A percentile compares a stretch with the other conserved stretches of the same genome.
These are phyloP conservation scores for Oegoconia quadripuncta DNA, from an alignment of 2,888 invertebrate species.

Conservation along the genomic window DNA sequence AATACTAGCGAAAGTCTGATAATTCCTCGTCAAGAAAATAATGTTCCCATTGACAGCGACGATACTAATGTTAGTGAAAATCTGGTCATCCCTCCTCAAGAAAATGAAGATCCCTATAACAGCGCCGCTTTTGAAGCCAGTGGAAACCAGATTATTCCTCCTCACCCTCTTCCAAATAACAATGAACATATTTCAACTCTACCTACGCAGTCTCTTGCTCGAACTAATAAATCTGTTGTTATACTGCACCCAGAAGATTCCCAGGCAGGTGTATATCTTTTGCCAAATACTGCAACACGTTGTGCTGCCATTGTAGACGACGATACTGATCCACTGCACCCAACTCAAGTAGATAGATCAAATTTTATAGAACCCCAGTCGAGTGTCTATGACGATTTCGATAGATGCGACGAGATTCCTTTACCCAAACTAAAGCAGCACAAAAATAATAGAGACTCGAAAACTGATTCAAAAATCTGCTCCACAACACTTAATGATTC, in stretches of 20 bases:
- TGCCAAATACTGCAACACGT: slow-evolving; percentile 8
- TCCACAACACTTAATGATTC: slow-evolving; percentile 11
- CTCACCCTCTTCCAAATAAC: not conserved
- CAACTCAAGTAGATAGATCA: slow-evolving; percentile 5
- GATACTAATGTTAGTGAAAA: slow-evolving; percentile 12
- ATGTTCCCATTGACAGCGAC: slow-evolving; percentile 3
- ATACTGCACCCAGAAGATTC: slow-evolving; percentile 7
- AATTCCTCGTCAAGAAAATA: slow-evolving; percentile 5
- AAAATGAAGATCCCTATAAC: slow-evolving; percentile 7
- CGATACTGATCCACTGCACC: not conserved
- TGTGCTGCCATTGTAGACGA: too few species aligned
- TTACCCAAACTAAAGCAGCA: slow-evolving; percentile 4
- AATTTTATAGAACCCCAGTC: too few species aligned
- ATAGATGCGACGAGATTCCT: slow-evolving; percentile 6
- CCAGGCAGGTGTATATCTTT: slow-evolving; percentile 4
- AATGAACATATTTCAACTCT: not conserved
- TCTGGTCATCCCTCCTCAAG: slow-evolving; percentile 7
- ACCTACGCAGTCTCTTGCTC: too few species aligned
- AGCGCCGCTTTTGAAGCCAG: slow-evolving; percentile 10
- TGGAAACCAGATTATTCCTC: not conserved
- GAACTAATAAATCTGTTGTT: slow-evolving; percentile 2
- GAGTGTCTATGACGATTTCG: slow-evolving; percentile 7
- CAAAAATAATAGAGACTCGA: slow-evolving; percentile 4
- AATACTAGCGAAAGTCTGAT: not conserved
- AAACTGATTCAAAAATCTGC: too few species aligned